Conservation (phyloP, 2,888 invertebrate species). For the Tiphia femorata region DNA sequence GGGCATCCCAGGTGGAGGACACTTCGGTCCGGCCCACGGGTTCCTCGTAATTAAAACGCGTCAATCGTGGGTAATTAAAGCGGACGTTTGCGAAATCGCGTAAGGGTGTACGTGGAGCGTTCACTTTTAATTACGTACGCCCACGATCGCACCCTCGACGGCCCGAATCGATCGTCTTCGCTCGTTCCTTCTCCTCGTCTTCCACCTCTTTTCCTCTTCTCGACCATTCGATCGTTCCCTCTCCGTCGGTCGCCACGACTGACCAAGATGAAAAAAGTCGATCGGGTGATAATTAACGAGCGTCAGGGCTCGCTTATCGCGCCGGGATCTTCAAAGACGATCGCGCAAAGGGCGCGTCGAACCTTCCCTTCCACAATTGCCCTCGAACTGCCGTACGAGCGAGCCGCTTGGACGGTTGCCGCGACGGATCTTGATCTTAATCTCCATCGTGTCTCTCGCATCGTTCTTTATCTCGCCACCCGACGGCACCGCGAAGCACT, state of each 20-base stretch:
- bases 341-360: slow-evolving; percentile 4
- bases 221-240: not conserved
- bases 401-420: too few species aligned
- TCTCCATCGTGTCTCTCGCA: too few species aligned
- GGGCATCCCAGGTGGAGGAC: not conserved
- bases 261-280: slow-evolving; percentile 27
- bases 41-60: slow-evolving; percentile 56
- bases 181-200: slow-evolving; percentile 8
- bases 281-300: slow-evolving; percentile 36
- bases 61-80: slow-evolving; percentile 57
- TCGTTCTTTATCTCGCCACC: too few species aligned
- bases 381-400: too few species aligned
- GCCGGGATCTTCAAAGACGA: slow-evolving; percentile 8
- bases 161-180: not conserved
- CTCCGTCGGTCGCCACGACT: not conserved
- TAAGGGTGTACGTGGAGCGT: slow-evolving; percentile 20
- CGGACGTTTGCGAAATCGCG: slow-evolving; percentile 43
- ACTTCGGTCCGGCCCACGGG: too few species aligned
- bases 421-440: too few species aligned
- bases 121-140: slow-evolving; percentile 44
- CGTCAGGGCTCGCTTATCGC: slow-evolving; percentile 18
- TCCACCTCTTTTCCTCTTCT: not conserved
- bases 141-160: slow-evolving; percentile 22
- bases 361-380: too few species aligned
- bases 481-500: too few species aligned